Percentiles rank a stretch among this genome's conserved stretches.
Conservation (phyloP, 1,140 invertebrate genomes). For the Platyura marginata region DNA sequence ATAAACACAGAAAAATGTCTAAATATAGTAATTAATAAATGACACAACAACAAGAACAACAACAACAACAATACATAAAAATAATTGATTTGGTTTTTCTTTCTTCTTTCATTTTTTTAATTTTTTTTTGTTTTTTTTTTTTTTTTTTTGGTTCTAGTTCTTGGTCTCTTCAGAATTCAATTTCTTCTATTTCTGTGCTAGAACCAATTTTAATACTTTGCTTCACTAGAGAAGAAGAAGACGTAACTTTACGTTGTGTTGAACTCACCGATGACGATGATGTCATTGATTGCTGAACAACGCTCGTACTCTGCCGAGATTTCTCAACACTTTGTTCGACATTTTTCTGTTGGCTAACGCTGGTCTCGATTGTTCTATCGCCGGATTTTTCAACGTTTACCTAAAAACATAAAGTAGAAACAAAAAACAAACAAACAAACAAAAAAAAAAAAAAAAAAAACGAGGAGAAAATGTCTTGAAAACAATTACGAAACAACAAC, state of each 20-base stretch:
- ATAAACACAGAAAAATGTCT: too few relatives aligned
- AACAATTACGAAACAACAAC: too few relatives aligned
- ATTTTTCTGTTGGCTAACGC: background rate
- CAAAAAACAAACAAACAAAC: background rate
- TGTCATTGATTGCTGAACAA: background rate
- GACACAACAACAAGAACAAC: background rate
- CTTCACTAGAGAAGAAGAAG: background rate
- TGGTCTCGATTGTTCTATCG: background rate
- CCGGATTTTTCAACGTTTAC: background rate
- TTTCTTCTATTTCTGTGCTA: background rate
- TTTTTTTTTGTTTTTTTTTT: background rate
- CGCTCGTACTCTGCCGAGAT: background rate
- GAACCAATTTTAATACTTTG: background rate
- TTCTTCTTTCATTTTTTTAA: background rate
- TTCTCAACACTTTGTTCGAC: conserved; percentile 1
- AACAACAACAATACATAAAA: background rate
- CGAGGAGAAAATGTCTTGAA: too few relatives aligned
- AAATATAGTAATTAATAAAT: too few relatives aligned
- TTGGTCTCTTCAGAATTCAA: background rate
- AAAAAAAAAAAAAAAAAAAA: too few relatives aligned
- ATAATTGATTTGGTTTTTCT: background rate
- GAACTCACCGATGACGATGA: background rate
- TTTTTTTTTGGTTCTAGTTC: background rate
- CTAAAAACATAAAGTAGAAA: background rate
- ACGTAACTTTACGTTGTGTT: background rate